Conservation (phyloP, 2,797 vertebrate genomes). For the Tangara arthus region DNA sequence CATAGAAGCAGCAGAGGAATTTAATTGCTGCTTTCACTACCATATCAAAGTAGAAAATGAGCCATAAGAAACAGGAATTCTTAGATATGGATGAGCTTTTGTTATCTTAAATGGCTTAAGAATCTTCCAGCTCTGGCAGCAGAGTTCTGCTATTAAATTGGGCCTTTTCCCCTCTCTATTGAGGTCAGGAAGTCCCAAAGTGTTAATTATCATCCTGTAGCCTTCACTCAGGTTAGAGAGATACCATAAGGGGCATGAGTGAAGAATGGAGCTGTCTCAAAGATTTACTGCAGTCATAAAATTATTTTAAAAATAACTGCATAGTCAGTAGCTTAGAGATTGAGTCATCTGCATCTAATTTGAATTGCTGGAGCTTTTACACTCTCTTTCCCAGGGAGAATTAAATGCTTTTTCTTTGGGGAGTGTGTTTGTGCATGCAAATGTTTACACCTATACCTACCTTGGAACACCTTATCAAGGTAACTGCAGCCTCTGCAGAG, state of each 20-base stretch:
- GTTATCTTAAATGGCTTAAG: neutral
- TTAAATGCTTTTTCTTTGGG: constrained; percentile 23
- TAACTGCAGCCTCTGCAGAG: neutral
- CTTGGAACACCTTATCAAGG: neutral
- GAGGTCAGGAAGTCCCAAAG: neutral
- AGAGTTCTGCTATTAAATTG: neutral
- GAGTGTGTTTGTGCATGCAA: neutral
- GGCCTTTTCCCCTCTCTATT: neutral
- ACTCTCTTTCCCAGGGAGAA: constrained; percentile 63
- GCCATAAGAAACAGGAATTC: neutral
- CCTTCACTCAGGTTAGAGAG: neutral
- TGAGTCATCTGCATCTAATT: constrained; percentile 77
- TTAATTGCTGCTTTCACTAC: neutral
- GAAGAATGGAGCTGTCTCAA: constrained; percentile 34
- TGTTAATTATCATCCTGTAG: neutral
- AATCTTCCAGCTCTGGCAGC: neutral
- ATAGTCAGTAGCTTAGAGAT: constrained; percentile 60
- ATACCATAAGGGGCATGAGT: neutral
- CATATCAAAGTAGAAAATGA: neutral
- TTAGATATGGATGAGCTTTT: neutral
- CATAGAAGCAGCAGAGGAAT: neutral
- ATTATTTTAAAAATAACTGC: constrained; percentile 68
- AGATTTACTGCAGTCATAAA: constrained; percentile 64
- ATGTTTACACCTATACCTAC: neutral
- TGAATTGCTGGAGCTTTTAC: constrained; percentile 60